Evolutionary conservation across 37 sponge, comb jelly and placozoan species (phyloP), one percentile per base, ranked within the genome.

Genomic region (Lycopodina hypogea): DNA sequence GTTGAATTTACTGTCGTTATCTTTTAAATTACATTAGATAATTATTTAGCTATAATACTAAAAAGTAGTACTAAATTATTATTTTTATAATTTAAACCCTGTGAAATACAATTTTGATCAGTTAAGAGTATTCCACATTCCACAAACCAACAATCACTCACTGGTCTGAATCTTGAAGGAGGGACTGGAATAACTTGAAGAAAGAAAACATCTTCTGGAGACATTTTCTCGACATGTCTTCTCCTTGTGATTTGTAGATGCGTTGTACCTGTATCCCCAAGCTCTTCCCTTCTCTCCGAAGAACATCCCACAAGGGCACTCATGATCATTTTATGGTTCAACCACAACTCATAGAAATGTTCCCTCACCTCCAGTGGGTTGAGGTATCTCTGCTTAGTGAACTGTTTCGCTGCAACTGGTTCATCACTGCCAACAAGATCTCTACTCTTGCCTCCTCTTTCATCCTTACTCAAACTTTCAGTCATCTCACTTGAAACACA

Each of bases 121-220:
- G n/a, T n/a, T n/a, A n/a, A n/a, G n/a, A n/a, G n/a, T n/a, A n/a
- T n/a, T n/a, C n/a, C n/a, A n/a, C n/a, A n/a, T n/a, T n/a, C n/a
- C n/a, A n/a, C n/a, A n/a, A n/a, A n/a, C n/a, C 4, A 17, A 71
- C 56, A 55, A 17, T 70, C 17, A 90, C 92, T 75, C 69, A 91
- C 92, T 51, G 99, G 99, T 86, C 99, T 80, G 57, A 90, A 97
- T 41, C 88, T 82, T 58, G 90, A 84, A 28, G 99, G 96, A 23
- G 96, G 91, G 11, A 97, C 99, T 62, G 88, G 86, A 0, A 97
- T 21, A 18, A 95, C 75, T 3, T 82, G 79, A 37, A 93, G 74
- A 53, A 97, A 97, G 81, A 97, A 94, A 30, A 88, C 55, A 60
- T 88, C 86, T 26, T 72, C 64, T 3, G 78, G 82, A 32, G 72